phyloP scores from a whole-genome alignment of 2,888 invertebrate genomes.

The Candidula unifasciata region DNA sequence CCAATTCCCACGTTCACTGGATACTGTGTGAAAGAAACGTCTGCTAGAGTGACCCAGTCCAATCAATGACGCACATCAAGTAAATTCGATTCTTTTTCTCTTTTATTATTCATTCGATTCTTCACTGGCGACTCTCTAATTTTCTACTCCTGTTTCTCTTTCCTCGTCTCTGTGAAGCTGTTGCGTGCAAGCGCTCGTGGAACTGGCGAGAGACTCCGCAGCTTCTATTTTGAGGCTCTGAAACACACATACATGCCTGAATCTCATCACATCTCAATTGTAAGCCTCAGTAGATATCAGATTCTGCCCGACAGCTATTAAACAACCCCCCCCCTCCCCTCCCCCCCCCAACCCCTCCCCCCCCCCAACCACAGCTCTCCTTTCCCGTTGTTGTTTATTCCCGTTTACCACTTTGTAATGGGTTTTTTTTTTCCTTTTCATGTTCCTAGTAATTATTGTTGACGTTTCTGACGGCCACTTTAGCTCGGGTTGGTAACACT shows the following conservation, averaged over 20 bases:
- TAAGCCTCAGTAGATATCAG: not conserved
- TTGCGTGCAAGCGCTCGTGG: not conserved
- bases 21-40: not conserved
- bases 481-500: too few species aligned
- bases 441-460: too few species aligned
- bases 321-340: too few species aligned
- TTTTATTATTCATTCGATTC: conserved; percentile 1
- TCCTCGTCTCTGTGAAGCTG: not conserved
- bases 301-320: not conserved
- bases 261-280: not conserved
- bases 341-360: too few species aligned
- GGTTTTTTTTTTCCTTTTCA: too few species aligned
- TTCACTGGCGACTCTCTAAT: not conserved
- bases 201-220: not conserved
- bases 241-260: not conserved
- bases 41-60: not conserved
- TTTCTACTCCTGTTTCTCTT: not conserved
- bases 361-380: too few species aligned
- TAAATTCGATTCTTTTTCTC: conserved; percentile 1
- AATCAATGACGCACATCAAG: conserved; percentile 15
- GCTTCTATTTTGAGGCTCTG: not conserved
- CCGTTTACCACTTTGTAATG: too few species aligned
- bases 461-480: too few species aligned
- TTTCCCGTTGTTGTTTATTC: too few species aligned
- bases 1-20: not conserved